Evolutionary conservation across 2,113 vertebrate genomes (phyloP), one percentile per base, ranked within the genome.

Genomic region (Ploceus nigricollis): DNA sequence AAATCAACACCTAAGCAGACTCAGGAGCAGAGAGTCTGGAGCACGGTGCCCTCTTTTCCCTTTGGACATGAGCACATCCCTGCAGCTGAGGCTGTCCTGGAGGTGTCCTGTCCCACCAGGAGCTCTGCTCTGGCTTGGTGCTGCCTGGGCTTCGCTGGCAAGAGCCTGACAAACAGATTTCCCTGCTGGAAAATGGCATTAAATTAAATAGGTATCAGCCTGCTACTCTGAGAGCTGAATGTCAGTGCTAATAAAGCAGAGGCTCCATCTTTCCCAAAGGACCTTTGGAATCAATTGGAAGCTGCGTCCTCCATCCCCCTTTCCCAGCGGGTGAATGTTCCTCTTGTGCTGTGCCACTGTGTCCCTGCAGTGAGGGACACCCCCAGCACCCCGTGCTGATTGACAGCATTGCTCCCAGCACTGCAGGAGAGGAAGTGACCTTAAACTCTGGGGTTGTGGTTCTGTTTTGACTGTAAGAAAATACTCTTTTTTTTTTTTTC

Each of bases 361-460:
- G 75, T 91, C 35, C 93, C 72, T 7, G 6, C 56, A 90, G 92
- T 39, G 87, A 95, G 95, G 57, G 93, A 86, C 96, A 93, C 79
- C 65, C 24, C 77, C 89, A 50, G 97, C 95, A 51, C 83, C 35
- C 89, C 1, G 39, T 44, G 51, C 79, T 98, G 98, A 98, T 65
- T 97, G 98, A 98, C 98, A 97, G 97, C 5, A 48, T 15, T 30
- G 96, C 98, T 97, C 94, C 96, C 96, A 94, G 98, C 94, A 3
- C 96, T 93, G 35, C 73, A 40, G 40, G 94, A 94, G 90, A 97
- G 98, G 95, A 98, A 97, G 86, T 98, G 97, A 98, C 98, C 98
- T 98, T 97, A 97, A 98, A 97, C 97, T 95, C 91, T 24, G 86
- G 35, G 70, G 57, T 84, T 93, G 40, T 82, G 84, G 1, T 50